Conservation (phyloP, 2,113 vertebrate genomes). For the Oryzias celebensis region DNA sequence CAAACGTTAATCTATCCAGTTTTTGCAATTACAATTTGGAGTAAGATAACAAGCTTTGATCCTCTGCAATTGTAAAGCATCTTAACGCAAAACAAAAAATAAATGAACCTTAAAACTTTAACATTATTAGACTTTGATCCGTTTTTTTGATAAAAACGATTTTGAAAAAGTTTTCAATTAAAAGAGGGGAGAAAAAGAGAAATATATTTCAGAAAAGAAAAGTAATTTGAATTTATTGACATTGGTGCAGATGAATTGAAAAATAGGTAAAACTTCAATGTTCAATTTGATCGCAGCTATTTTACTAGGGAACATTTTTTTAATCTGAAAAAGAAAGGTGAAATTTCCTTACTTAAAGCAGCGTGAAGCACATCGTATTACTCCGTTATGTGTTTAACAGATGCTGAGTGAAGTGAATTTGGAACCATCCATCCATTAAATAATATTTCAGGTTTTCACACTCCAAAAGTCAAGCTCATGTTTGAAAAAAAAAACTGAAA, state of each 20-base stretch:
- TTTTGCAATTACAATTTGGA: background rate
- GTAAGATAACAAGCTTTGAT: background rate
- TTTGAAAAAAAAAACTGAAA: constrained; percentile 14
- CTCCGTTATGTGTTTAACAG: constrained; percentile 40
- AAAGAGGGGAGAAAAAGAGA: constrained; percentile 1
- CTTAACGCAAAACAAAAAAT: constrained; percentile 16
- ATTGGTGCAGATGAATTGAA: constrained; percentile 39
- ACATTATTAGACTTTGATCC: constrained; percentile 2
- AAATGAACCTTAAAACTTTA: constrained; percentile 17
- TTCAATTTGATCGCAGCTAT: constrained; percentile 49
- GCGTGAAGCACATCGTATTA: constrained; percentile 20
- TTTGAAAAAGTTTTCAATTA: background rate
- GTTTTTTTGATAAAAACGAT: background rate
- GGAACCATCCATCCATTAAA: constrained; percentile 26
- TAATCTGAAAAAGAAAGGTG: constrained; percentile 33
- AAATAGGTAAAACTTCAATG: constrained; percentile 40
- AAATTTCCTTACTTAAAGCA: constrained; percentile 51
- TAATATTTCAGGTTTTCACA: constrained; percentile 24
- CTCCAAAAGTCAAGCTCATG: constrained; percentile 18
- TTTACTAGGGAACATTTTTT: constrained; percentile 15
- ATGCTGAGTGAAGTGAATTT: constrained; percentile 36
- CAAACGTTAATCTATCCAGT: constrained; percentile 16
- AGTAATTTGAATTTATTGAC: too few relatives aligned
- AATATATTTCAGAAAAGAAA: constrained; percentile 36
- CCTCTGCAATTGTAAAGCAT: constrained; percentile 28